A percentile compares a stretch with the other conserved stretches of the same genome.
phyloP scores from a whole-genome alignment of 2,113 vertebrate genomes.

The Malurus cyaneus region DNA sequence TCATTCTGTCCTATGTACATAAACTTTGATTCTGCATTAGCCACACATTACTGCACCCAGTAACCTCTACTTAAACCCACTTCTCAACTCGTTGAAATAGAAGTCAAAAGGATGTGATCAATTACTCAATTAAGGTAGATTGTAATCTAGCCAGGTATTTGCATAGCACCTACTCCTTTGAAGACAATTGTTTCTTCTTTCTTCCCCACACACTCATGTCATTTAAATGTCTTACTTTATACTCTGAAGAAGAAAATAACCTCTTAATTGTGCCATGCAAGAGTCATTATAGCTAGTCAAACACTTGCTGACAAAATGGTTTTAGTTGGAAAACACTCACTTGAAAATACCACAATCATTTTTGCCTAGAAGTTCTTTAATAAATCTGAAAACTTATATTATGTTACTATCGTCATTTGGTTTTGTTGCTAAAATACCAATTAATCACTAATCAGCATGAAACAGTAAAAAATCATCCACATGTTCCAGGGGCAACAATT shows the following conservation, averaged over 20 bases:
- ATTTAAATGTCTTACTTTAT: neutral
- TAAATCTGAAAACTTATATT: neutral
- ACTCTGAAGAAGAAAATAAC: neutral
- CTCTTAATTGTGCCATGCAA: neutral
- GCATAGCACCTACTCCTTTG: neutral
- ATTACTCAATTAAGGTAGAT: conserved; percentile 39
- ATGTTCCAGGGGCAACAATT: neutral
- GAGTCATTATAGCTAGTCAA: neutral
- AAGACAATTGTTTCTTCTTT: conserved; percentile 9
- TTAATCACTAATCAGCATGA: neutral
- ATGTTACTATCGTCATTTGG: accelerated
- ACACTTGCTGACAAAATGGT: neutral
- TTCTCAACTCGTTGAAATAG: neutral
- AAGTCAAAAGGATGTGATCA: conserved; percentile 32
- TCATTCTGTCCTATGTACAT: neutral
- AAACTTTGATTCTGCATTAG: neutral
- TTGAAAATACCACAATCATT: neutral
- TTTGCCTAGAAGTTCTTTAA: neutral
- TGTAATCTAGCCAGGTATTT: conserved; percentile 42
- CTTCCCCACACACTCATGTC: neutral
- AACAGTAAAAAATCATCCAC: neutral
- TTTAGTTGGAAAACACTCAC: neutral
- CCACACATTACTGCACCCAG: neutral
- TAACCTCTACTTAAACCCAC: conserved; percentile 14
- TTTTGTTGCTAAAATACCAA: neutral